Evolutionary conservation across 1,140 invertebrate genomes (phyloP).

Genomic region (Drosophila azteca): DNA sequence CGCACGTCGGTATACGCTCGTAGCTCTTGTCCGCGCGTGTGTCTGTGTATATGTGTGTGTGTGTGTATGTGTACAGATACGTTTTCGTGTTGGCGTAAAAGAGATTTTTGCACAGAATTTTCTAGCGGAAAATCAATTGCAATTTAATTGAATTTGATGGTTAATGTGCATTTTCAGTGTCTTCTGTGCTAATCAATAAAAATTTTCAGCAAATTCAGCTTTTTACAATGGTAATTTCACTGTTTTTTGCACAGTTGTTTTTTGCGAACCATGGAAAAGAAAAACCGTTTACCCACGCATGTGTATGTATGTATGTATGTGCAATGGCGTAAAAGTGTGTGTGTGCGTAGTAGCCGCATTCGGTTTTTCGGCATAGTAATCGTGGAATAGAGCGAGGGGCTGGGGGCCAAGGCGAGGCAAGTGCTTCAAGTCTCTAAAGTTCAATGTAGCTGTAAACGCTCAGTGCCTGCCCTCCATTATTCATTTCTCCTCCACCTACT

Average conservation of each 20-base stretch:
- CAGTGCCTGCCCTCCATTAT: conserved; percentile 48
- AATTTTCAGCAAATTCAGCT: conserved; percentile 43
- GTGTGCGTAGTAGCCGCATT: conserved; percentile 78
- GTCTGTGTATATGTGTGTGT: conserved; percentile 35
- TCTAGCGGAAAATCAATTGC: conserved; percentile 72
- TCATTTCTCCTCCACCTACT: conserved; percentile 39
- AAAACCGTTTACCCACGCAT: conserved; percentile 35
- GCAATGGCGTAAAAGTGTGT: conserved; percentile 42
- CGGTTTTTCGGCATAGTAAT: conserved; percentile 35
- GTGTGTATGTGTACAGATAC: conserved; percentile 21
- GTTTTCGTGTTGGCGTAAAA: conserved; percentile 59
- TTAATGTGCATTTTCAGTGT: conserved; percentile 53
- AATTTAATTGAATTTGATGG: conserved; percentile 47
- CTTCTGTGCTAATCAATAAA: conserved; percentile 29
- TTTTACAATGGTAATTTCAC: conserved; percentile 74
- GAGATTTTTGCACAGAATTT: conserved; percentile 79
- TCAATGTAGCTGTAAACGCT: conserved; percentile 75
- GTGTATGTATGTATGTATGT: conserved; percentile 18
- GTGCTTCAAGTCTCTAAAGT: conserved; percentile 63
- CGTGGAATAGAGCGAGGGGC: conserved; percentile 29
- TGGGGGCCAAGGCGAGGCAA: conserved; percentile 55
- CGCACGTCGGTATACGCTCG: conserved; percentile 41
- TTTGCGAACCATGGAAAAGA: conserved; percentile 15
- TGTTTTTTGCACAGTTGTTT: conserved; percentile 75
- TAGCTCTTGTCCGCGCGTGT: conserved; percentile 12